Percentiles rank a stretch among this genome's conserved stretches.
phyloP scores from a whole-genome alignment of 2,797 vertebrate genomes.

The Pelobates cultripes region DNA sequence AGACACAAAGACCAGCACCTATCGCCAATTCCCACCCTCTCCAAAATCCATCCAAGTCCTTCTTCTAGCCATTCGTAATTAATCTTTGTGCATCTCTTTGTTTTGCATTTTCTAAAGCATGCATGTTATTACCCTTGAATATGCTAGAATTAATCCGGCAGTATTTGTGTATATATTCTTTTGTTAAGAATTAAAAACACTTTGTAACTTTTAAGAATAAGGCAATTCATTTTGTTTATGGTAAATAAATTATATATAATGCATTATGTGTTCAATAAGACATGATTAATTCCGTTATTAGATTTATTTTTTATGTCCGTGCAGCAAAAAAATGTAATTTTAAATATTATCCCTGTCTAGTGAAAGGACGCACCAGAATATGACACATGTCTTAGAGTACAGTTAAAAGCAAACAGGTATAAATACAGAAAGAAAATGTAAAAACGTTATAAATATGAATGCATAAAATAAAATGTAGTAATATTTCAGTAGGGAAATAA shows the following conservation, averaged over 20 bases:
- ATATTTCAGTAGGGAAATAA: not conserved
- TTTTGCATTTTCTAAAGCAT: not conserved
- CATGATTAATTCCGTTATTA: too few relatives aligned
- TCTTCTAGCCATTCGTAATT: not conserved
- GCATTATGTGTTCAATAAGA: too few relatives aligned
- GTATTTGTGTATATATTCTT: not conserved
- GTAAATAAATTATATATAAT: not conserved
- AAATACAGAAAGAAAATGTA: too few relatives aligned
- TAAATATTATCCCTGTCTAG: too few relatives aligned
- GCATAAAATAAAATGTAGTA: not conserved
- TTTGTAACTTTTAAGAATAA: not conserved
- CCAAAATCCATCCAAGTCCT: not conserved
- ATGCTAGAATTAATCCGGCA: not conserved
- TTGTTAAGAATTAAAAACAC: not conserved
- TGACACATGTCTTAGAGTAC: too few relatives aligned
- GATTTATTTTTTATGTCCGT: too few relatives aligned
- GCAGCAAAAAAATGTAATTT: too few relatives aligned
- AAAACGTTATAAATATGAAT: too few relatives aligned
- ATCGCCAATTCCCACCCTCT: constrained; percentile 8
- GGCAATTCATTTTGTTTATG: not conserved
- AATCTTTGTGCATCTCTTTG: not conserved
- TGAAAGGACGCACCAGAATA: too few relatives aligned
- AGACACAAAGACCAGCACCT: not conserved
- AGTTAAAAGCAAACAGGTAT: too few relatives aligned
- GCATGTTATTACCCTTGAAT: not conserved